Evolutionary conservation across 2,113 vertebrate species (phyloP).

Genomic region (Lycocorax pyrrhopterus): DNA sequence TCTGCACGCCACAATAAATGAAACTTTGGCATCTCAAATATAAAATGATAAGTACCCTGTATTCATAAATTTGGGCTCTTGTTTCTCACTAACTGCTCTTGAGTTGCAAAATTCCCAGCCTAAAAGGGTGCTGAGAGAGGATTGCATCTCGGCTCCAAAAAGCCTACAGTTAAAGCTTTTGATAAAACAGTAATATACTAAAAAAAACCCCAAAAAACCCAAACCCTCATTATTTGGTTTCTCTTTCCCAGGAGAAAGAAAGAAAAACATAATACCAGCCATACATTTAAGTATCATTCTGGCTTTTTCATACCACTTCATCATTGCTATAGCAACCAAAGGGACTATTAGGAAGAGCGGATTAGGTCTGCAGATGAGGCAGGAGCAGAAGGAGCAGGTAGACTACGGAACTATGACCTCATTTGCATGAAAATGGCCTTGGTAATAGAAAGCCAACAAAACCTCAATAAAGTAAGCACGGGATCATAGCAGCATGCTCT

Average conservation of each 20-base stretch:
- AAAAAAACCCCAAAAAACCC: not conserved
- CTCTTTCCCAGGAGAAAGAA: not conserved
- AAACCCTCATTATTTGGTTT: not conserved
- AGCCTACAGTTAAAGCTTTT: not conserved
- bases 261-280: not conserved
- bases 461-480: not conserved
- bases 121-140: not conserved
- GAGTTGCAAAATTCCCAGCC: not conserved
- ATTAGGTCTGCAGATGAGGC: conserved; percentile 8
- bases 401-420: not conserved
- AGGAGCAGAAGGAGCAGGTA: not conserved
- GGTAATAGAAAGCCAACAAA: not conserved
- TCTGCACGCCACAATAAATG: not conserved
- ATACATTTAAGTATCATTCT: not conserved
- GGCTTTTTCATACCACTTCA: conserved; percentile 1
- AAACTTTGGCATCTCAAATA: not conserved
- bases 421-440: not conserved
- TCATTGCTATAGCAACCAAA: conserved; percentile 36
- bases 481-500: not conserved
- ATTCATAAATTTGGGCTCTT: not conserved
- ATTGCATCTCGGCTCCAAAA: not conserved
- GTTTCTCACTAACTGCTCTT: not conserved
- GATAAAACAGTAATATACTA: not conserved
- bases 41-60: not conserved
- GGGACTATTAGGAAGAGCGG: not conserved